Evolutionary conservation across 2,797 vertebrate genomes (phyloP).

Genomic region (Ficedula albicollis): DNA sequence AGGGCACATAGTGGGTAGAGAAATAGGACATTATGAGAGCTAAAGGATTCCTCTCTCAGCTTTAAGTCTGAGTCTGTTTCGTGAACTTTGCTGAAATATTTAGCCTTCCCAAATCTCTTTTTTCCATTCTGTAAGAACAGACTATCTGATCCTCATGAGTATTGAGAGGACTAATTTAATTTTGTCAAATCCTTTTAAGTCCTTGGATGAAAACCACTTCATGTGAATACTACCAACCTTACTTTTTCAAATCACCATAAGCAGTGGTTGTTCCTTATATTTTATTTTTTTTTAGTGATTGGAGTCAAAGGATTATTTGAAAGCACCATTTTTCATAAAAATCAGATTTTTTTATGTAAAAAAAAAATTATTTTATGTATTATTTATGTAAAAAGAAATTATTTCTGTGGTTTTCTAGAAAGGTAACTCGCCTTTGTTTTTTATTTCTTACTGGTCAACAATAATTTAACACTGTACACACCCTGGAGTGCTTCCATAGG

Average conservation of each 20-base stretch:
- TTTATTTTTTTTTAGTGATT: not conserved
- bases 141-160: not conserved
- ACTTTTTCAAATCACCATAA: not conserved
- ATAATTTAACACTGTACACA: not conserved
- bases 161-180: not conserved
- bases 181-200: slow-evolving; percentile 17
- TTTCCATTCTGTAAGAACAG: not conserved
- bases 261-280: not conserved
- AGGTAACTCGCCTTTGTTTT: not conserved
- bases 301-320: not conserved
- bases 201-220: not conserved
- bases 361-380: no score
- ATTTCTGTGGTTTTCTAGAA: not conserved
- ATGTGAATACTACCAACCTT: not conserved
- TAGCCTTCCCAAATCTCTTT: not conserved
- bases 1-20: not conserved
- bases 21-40: not conserved
- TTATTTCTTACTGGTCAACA: not conserved
- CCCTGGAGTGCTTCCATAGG: rapidly evolving
- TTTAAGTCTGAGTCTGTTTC: not conserved
- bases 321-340: not conserved
- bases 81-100: not conserved
- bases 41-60: not conserved
- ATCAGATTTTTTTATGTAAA: not conserved
- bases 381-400: not conserved